These are phyloP conservation scores for Leptestheria dahalacensis DNA, from an alignment of 1,140 invertebrate genomes.

Conservation along the genomic window DNA sequence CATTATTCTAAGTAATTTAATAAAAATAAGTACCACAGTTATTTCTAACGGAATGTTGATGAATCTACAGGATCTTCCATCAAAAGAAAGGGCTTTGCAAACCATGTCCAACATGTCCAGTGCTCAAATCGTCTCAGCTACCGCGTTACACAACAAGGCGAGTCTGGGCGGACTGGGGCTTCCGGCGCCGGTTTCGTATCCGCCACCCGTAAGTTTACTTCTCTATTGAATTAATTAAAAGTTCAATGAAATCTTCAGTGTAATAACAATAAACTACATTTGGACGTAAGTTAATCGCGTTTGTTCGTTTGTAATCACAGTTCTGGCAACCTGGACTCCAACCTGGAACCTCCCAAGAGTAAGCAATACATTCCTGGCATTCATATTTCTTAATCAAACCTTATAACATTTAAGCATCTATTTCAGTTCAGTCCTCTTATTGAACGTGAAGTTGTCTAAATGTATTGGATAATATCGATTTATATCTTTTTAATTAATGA, in stretches of 20 bases:
- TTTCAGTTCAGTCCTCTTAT: not conserved
- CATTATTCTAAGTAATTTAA: too few species aligned
- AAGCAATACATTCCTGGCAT: too few species aligned
- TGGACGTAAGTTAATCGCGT: not conserved
- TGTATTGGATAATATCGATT: too few species aligned
- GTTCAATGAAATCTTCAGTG: too few species aligned
- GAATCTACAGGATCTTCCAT: conserved; percentile 57
- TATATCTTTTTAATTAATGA: too few species aligned
- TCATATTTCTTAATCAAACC: too few species aligned
- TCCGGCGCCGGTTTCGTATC: conserved; percentile 45
- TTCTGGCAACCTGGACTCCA: conserved; percentile 91
- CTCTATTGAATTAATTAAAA: too few species aligned
- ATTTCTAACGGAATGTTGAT: too few species aligned
- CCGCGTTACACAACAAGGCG: conserved; percentile 36
- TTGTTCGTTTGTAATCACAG: conserved; percentile 44
- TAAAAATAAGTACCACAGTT: too few species aligned
- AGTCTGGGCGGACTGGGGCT: conserved; percentile 35
- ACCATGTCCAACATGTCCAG: conserved; percentile 91
- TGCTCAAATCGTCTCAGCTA: conserved; percentile 86
- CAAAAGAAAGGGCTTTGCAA: conserved; percentile 91
- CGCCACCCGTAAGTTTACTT: conserved; percentile 45
- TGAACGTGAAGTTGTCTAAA: not conserved
- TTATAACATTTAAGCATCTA: too few species aligned
- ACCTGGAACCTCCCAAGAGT: conserved; percentile 84
- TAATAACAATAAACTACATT: not conserved